Percentiles rank a stretch among this genome's conserved stretches.
phyloP scores from a whole-genome alignment of 2,113 vertebrate species.

The Paramisgurnus dabryanus region DNA sequence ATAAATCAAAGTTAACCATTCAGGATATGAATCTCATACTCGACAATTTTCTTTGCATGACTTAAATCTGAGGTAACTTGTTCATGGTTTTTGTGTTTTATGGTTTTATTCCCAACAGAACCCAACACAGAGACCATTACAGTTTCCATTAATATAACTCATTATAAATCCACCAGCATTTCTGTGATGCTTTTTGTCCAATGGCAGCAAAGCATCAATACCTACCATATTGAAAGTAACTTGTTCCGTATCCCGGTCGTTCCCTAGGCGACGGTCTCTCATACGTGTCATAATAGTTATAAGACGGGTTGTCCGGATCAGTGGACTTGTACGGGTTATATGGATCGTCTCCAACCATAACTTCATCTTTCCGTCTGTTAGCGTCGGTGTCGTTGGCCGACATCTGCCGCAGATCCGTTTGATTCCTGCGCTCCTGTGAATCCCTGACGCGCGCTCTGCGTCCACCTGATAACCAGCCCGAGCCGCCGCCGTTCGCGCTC shows the following conservation, averaged over 20 bases:
- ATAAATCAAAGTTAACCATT: too few species aligned
- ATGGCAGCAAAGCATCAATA: slow-evolving; percentile 3
- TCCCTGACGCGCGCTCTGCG: slow-evolving; percentile 61
- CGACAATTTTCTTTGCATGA: too few species aligned
- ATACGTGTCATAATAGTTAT: slow-evolving; percentile 93
- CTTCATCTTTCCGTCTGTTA: slow-evolving; percentile 66
- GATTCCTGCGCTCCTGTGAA: slow-evolving; percentile 57
- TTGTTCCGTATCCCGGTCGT: slow-evolving; percentile 89
- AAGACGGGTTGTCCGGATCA: slow-evolving; percentile 90
- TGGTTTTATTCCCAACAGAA: too few species aligned
- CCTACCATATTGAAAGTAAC: slow-evolving; percentile 94
- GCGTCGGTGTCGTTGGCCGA: slow-evolving; percentile 21
- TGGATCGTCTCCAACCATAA: slow-evolving; percentile 91
- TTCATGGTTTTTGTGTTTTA: too few species aligned
- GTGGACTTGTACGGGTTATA: slow-evolving; percentile 90
- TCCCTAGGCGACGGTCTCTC: slow-evolving; percentile 81
- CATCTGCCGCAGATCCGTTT: slow-evolving; percentile 48
- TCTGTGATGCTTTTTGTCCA: too few species aligned
- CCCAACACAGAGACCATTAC: too few species aligned
- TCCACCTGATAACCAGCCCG: slow-evolving; percentile 60
- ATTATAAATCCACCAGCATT: too few species aligned
- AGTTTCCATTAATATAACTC: too few species aligned
- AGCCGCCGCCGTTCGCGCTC: slow-evolving; percentile 29
- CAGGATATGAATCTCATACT: too few species aligned
- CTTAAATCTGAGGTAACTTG: too few species aligned